A percentile compares a stretch with the other conserved stretches of the same genome.
Evolutionary conservation across 2,888 invertebrate species (phyloP).

Genomic region (Tetragonisca angustula): DNA sequence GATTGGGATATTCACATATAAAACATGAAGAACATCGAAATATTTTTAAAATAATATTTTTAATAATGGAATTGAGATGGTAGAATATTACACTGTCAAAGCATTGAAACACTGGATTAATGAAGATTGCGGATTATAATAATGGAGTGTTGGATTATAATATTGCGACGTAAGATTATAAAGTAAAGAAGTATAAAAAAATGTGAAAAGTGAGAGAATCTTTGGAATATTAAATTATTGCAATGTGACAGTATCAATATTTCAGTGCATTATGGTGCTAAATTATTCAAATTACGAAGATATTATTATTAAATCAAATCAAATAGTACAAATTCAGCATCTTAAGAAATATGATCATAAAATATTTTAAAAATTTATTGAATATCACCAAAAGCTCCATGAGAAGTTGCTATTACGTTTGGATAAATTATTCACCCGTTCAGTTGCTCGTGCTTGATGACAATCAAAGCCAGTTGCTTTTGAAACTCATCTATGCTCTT

Average conservation of each 20-base stretch:
- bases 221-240: too few relatives aligned
- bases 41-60: background rate
- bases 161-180: too few relatives aligned
- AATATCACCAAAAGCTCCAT: background rate
- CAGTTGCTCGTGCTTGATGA: constrained; percentile 59
- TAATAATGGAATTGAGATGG: background rate
- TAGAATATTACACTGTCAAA: too few relatives aligned
- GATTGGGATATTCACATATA: background rate
- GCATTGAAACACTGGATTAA: too few relatives aligned
- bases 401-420: background rate
- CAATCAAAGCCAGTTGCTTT: constrained; percentile 44
- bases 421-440: constrained; percentile 42
- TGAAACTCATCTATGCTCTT: constrained; percentile 10
- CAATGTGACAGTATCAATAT: too few relatives aligned
- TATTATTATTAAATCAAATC: background rate
- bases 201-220: too few relatives aligned
- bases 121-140: too few relatives aligned
- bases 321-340: background rate
- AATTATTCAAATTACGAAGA: too few relatives aligned
- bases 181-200: too few relatives aligned
- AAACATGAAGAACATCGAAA: background rate
- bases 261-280: too few relatives aligned
- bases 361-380: too few relatives aligned
- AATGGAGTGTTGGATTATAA: too few relatives aligned
- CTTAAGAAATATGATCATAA: background rate